phyloP scores from a whole-genome alignment of 2,113 vertebrate species.

The Atrichornis clamosus region DNA sequence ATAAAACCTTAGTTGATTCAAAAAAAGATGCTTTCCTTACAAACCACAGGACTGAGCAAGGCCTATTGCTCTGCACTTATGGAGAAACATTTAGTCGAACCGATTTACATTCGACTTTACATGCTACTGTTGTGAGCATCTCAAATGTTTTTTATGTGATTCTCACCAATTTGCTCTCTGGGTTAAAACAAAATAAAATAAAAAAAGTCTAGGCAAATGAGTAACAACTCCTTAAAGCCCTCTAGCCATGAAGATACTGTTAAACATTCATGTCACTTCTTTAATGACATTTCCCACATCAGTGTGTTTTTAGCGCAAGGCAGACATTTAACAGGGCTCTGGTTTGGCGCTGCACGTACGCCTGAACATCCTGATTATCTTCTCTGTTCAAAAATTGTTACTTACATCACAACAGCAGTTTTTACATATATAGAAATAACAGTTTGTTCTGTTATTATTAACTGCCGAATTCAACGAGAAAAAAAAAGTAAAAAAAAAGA shows the following conservation, averaged over 20 bases:
- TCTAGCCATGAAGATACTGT: constrained; percentile 34
- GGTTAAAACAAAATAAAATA: neutral
- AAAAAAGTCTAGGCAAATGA: neutral
- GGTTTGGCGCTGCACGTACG: neutral
- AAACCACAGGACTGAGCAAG: neutral
- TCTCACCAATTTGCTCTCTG: neutral
- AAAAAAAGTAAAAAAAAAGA: neutral
- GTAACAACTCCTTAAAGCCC: constrained; percentile 60
- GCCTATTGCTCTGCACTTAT: neutral
- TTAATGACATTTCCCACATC: constrained; percentile 71
- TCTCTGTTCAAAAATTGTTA: constrained; percentile 54
- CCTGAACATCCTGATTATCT: constrained; percentile 47
- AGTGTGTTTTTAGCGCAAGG: constrained; percentile 41
- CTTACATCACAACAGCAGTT: constrained; percentile 21
- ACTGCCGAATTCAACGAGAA: neutral
- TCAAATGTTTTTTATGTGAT: neutral
- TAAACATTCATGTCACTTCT: constrained; percentile 52
- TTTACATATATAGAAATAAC: neutral
- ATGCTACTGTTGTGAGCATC: neutral
- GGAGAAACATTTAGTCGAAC: neutral
- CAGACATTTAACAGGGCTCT: constrained; percentile 54
- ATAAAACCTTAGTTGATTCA: neutral
- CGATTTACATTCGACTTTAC: neutral
- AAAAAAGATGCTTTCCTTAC: neutral
- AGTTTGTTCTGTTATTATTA: neutral